Evolutionary conservation across 2,888 invertebrate genomes (phyloP).

Genomic region (Meta bourneti): DNA sequence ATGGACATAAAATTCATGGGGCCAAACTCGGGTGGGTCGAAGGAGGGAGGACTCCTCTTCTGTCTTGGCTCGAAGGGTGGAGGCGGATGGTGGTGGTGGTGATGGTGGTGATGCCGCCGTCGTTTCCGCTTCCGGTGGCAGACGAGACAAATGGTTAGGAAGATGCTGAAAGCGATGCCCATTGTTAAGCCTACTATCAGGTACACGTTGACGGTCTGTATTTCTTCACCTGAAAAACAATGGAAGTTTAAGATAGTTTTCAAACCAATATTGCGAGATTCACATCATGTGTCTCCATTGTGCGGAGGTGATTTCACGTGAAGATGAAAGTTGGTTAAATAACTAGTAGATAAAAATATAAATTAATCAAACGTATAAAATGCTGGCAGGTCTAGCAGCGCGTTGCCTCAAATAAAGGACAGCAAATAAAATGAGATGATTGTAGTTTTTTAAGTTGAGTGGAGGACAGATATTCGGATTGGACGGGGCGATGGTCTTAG

Average conservation of each 20-base stretch:
- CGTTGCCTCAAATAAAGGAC: too few relatives aligned
- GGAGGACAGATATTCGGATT: too few relatives aligned
- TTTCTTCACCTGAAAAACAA: conserved; percentile 53
- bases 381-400: too few relatives aligned
- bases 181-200: conserved; percentile 83
- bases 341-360: too few relatives aligned
- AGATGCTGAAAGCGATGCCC: conserved; percentile 82
- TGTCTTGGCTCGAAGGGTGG: conserved; percentile 72
- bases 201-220: conserved; percentile 83
- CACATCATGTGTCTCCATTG: background rate
- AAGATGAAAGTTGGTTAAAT: too few relatives aligned
- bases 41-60: conserved; percentile 51
- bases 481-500: too few relatives aligned
- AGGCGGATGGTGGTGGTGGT: conserved; percentile 52
- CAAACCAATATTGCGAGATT: background rate
- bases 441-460: too few relatives aligned
- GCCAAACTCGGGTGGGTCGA: conserved; percentile 58
- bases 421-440: too few relatives aligned
- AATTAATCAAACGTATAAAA: too few relatives aligned
- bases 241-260: background rate
- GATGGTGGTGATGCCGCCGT: conserved; percentile 77
- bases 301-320: too few relatives aligned
- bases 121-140: conserved; percentile 82
- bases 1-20: conserved; percentile 74
- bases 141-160: conserved; percentile 83